phyloP scores from a whole-genome alignment of 2,113 vertebrate species.

The Labeo rohita region DNA sequence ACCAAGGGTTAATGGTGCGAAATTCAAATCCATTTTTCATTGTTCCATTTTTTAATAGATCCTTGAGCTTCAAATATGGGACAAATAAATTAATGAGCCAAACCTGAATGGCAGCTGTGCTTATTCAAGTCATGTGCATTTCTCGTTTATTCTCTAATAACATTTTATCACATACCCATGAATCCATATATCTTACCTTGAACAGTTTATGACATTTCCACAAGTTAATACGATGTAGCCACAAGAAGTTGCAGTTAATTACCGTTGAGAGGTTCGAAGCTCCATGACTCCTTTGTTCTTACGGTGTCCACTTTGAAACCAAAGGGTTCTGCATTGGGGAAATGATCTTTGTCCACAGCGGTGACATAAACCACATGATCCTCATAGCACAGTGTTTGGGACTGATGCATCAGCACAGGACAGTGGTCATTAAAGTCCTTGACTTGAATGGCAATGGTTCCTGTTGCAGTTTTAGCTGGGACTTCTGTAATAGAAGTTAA shows the following conservation, averaged over 20 bases:
- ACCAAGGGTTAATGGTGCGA: too few relatives aligned
- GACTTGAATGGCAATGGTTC: slow-evolving; percentile 78
- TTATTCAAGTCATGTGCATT: not conserved
- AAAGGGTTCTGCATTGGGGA: slow-evolving; percentile 83
- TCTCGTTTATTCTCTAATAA: not conserved
- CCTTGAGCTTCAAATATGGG: not conserved
- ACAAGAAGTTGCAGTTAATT: slow-evolving; percentile 36
- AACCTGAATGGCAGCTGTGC: not conserved
- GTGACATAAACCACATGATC: slow-evolving; percentile 75
- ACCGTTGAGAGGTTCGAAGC: slow-evolving; percentile 80
- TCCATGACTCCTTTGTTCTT: slow-evolving; percentile 76
- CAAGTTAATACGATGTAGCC: not conserved
- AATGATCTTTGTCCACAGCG: slow-evolving; percentile 79
- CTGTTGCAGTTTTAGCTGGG: slow-evolving; percentile 73
- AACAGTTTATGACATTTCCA: not conserved
- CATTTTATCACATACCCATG: not conserved
- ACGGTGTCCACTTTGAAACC: slow-evolving; percentile 75
- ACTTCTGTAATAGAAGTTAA: slow-evolving; percentile 52
- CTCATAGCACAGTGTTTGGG: slow-evolving; percentile 75
- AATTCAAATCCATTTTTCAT: too few relatives aligned
- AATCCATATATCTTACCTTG: not conserved
- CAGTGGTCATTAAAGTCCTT: slow-evolving; percentile 83
- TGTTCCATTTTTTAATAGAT: not conserved
- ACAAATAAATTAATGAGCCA: not conserved
- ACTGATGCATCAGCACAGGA: slow-evolving; percentile 73